Base-by-base conservation (phyloP, 2,888 invertebrate species). In the Drosophila glabriapex region DNA sequence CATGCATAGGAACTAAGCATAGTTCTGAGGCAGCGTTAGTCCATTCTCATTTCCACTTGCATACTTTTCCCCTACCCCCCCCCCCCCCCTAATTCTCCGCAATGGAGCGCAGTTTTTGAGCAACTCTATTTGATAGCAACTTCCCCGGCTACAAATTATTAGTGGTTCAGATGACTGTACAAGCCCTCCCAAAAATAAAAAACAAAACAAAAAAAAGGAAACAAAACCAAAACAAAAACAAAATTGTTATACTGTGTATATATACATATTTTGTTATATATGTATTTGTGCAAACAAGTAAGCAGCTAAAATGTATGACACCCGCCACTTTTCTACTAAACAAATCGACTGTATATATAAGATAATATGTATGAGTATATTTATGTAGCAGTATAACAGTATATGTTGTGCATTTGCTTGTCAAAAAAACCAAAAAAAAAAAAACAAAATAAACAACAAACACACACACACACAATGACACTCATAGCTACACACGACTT, bases 131-230 rank as follows among this genome's bases (percentile, higher is more conserved):
- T 72, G 89, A 88, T 93, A 93, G 93, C 93, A 91, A 91, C 93
- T 93, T 93, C 93, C 93, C 93, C 93, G 91, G 93, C 93, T 93
- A 93, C 85, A 90, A 86, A 86, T 90, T 90, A 85, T 79, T 89
- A 89, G 92, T 91, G 92, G 88, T 88, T 84, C 85, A 80, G 76
- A 80, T 80, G 79, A 84, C 83, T 91, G 85, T 77, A 70, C 43
- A 69, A 54, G 50, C 54, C 66, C 61, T 64, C 49, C 31, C 67
- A 67, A 16, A 65, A 54, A n/a, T 39, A 46, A 33, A 58, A 52
- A 41, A 16, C 1, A 2, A 25, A 16, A 16, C 6, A 46, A 25
- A 66, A 65, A 59, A 25, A 22, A 0, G 19, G 19, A 31, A 49
- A 28, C 2, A 43, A 63, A 29, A 46, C 29, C 29, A 68, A 52